Percentiles rank a stretch among this genome's conserved stretches.
phyloP scores from a whole-genome alignment of 2,797 vertebrate genomes.

The Pipistrellus nathusii region DNA sequence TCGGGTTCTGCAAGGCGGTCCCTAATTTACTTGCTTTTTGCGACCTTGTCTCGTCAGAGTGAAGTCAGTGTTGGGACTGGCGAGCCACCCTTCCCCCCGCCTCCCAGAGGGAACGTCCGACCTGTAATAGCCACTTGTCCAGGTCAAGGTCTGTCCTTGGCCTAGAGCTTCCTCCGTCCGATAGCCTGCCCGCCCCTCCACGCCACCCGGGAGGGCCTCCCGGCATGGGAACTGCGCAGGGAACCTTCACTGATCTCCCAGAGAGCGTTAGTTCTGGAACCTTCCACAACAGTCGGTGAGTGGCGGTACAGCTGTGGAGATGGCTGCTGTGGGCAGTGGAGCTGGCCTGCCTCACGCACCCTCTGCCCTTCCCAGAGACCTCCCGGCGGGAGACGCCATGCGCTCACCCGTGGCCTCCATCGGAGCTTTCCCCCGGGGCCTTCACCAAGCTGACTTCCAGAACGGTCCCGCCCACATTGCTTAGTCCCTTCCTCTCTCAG shows the following conservation, averaged over 20 bases:
- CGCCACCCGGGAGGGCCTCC: not conserved
- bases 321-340: too few relatives aligned
- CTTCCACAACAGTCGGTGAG: too few relatives aligned
- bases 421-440: not conserved
- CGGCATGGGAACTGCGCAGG: not conserved
- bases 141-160: not conserved
- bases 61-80: not conserved
- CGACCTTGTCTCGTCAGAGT: not conserved
- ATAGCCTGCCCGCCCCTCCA: not conserved
- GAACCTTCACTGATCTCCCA: not conserved
- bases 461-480: not conserved
- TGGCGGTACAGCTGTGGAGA: not conserved
- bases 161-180: not conserved
- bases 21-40: not conserved
- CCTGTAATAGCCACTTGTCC: not conserved
- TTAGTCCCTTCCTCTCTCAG: not conserved
- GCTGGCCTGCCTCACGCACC: fast-evolving
- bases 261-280: not conserved
- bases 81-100: not conserved
- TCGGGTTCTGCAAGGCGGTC: not conserved
- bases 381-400: fast-evolving
- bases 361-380: not conserved
- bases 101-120: not conserved
- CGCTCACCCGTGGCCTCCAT: fast-evolving
- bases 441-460: not conserved